Evolutionary conservation across 2,113 vertebrate species (phyloP).

Genomic region (Corythornis vintsioides): DNA sequence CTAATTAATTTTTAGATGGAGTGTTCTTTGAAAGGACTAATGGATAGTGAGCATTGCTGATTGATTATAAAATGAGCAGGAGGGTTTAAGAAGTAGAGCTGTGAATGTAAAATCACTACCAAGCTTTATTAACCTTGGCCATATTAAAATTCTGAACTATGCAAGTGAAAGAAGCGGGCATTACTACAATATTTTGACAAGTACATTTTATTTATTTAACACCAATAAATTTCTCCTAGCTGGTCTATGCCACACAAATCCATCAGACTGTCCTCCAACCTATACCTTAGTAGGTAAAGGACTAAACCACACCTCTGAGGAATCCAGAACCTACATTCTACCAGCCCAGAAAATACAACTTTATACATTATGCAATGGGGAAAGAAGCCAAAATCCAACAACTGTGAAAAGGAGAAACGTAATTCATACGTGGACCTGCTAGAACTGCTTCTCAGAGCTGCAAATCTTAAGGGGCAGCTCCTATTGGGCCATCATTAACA

Average conservation of each 20-base stretch:
- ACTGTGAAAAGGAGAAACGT: neutral
- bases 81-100: constrained; percentile 19
- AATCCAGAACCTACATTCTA: neutral
- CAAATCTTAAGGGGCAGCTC: neutral
- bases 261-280: neutral
- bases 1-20: constrained; percentile 69
- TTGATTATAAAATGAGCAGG: constrained; percentile 64
- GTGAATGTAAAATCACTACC: constrained; percentile 33
- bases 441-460: neutral
- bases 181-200: neutral
- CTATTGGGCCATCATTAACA: constrained; percentile 1
- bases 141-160: constrained; percentile 8
- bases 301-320: neutral
- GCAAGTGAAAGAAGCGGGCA: neutral
- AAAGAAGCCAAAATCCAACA: neutral
- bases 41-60: constrained; percentile 47
- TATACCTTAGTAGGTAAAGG: neutral
- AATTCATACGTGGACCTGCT: neutral
- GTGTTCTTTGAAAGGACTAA: constrained; percentile 60
- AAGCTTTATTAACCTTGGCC: constrained; percentile 28
- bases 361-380: neutral
- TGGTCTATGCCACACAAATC: neutral
- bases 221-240: neutral
- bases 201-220: constrained; percentile 20
- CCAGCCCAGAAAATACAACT: neutral